These are phyloP conservation scores for Circaetus gallicus DNA, from an alignment of 2,113 vertebrate genomes.

Conservation along the genomic window DNA sequence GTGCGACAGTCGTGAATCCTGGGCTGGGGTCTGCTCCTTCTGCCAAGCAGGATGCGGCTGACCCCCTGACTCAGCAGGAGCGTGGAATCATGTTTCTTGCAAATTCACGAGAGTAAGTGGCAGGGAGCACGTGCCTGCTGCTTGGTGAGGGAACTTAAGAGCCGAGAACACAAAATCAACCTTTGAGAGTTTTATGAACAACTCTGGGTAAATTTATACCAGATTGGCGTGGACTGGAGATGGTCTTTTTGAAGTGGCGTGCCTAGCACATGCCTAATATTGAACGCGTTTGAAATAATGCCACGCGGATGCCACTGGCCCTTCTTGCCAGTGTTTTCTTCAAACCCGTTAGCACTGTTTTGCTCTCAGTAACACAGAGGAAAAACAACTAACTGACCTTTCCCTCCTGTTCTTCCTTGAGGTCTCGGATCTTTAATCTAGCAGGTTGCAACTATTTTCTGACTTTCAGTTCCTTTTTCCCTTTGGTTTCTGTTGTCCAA, in stretches of 20 bases:
- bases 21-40: neutral
- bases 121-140: fast-evolving
- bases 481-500: neutral
- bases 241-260: neutral
- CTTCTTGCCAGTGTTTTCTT: neutral
- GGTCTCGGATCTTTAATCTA: neutral
- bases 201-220: neutral
- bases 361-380: neutral
- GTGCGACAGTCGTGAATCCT: fast-evolving
- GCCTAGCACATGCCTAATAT: fast-evolving
- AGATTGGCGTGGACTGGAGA: neutral
- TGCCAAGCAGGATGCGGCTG: neutral
- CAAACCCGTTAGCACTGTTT: neutral
- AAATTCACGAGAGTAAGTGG: neutral
- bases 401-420: neutral
- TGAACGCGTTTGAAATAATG: fast-evolving
- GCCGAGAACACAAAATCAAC: neutral
- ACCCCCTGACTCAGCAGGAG: neutral
- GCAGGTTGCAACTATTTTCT: neutral
- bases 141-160: neutral
- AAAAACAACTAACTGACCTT: neutral
- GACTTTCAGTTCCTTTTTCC: neutral
- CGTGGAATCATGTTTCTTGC: neutral
- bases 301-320: neutral
- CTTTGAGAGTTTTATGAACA: neutral